phyloP scores from a whole-genome alignment of 2,888 invertebrate genomes.

The Scelioninae gen. 1 region DNA sequence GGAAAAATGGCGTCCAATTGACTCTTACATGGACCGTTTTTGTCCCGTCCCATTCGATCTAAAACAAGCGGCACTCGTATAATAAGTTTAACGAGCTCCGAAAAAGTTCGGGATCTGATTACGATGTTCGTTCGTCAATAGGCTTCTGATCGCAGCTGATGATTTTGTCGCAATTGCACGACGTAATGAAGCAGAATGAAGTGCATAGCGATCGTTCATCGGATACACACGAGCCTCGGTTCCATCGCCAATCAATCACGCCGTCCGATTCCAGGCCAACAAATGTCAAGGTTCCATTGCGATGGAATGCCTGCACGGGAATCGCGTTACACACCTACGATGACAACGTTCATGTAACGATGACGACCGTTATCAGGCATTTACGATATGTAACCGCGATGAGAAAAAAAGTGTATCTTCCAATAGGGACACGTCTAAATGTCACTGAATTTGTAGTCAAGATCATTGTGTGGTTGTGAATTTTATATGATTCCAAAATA shows the following conservation, averaged over 20 bases:
- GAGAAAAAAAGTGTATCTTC: conserved; percentile 33
- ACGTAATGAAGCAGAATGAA: conserved; percentile 71
- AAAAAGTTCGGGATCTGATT: conserved; percentile 67
- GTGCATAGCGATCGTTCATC: conserved; percentile 74
- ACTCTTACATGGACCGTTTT: conserved; percentile 34
- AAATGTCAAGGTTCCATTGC: conserved; percentile 80
- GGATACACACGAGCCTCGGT: conserved; percentile 75
- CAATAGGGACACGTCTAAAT: conserved; percentile 40
- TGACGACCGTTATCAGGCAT: conserved; percentile 67
- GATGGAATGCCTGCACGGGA: conserved; percentile 76
- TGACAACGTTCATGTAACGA: conserved; percentile 66
- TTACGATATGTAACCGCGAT: conserved; percentile 59
- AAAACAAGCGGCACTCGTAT: conserved; percentile 44
- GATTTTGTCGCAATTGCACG: conserved; percentile 71
- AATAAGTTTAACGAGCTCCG: conserved; percentile 67
- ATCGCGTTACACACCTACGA: conserved; percentile 69
- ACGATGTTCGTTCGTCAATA: conserved; percentile 65
- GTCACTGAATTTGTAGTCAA: too few relatives aligned
- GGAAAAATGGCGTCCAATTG: conserved; percentile 40
- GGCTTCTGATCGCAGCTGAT: conserved; percentile 65
- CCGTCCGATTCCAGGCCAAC: conserved; percentile 78
- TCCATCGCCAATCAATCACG: conserved; percentile 79
- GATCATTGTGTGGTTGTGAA: too few relatives aligned
- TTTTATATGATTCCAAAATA: too few relatives aligned
- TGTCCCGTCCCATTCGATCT: conserved; percentile 22